Evolutionary conservation across 2,888 invertebrate species (phyloP), one percentile per base, ranked within the genome.

Genomic region (Latheticus oryzae): DNA sequence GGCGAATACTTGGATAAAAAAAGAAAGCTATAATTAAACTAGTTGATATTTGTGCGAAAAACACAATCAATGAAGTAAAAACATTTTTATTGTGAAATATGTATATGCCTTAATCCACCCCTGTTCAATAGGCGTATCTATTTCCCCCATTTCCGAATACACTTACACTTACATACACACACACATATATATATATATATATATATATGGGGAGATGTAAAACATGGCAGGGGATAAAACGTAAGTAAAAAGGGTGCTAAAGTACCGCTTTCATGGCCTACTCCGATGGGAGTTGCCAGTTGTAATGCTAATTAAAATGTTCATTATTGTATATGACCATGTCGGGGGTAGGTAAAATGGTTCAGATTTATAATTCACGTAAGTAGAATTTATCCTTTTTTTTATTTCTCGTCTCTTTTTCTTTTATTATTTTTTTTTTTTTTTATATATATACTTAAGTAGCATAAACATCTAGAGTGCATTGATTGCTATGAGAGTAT

Each of bases 251-350:
- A 61, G 58, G 61, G 61, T 54, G 61, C 61, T 12, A 50, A 47
- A 45, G 32, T 32, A 45, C 45, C 45, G 47, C 50, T 59, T 61
- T 58, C 58, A 51, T 33, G 42, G 33, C 48, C 33, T 33, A 19
- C 47, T 52, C 63, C 59, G 54, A 54, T 56, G 60, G 63, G 63
- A 61, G 59, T 59, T 59, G 45, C 54, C 51, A 53, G 51, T 50
- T 60, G 58, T 63, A 61, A 63, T 60, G 61, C 63, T 63, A 63
- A 63, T 63, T 63, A 63, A 63, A 63, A 61, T 55, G 54, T 57
- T 50, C 61, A 58, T 61, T 60, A 61, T 63, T 55, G 55, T 54
- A n/a, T n/a, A n/a, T n/a, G n/a, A n/a, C n/a, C 35, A 48, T 37
- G 37, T 38, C 50, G 30, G 50, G 50, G 50, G 50, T n/a, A n/a